Evolutionary conservation across 2,797 vertebrate genomes (phyloP), one percentile per base, ranked within the genome.

Genomic region (Pampus argenteus): DNA sequence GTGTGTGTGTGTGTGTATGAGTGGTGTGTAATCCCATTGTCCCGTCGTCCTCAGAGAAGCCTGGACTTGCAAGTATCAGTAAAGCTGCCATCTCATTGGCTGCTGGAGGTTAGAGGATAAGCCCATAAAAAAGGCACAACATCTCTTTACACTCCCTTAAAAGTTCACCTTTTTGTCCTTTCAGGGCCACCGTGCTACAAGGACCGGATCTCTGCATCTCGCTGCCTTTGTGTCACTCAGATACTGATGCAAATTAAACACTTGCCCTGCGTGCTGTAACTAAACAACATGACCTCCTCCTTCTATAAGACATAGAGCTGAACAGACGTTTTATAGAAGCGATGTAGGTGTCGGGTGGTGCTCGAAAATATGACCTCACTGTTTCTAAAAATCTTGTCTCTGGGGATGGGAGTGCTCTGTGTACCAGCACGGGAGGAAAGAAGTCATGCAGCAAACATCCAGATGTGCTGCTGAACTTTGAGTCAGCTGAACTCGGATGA

Each of bases 21-120:
- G 60, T 63, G 60, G 62, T 44, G 48, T 79, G 66, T 86, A 88
- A 87, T 89, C 85, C 79, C 66, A 83, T 91, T 87, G 76, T 81
- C 68, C 71, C 11, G 7, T 78, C 63, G 63, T 85, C 75, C 66
- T 78, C 38, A 60, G 71, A 71, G 71, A 54, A 61, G 60, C 63
- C 48, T 15, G 51, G 78, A 75, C 82, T 78, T 87, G 80, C 59
- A 71, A 71, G 67, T 51, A 65, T 64, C 10, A n/a, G n/a, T 17
- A 52, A 34, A 79, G 69, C 71, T 66, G 51, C 44, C 56, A 14
- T 42, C 71, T 78, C 77, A 89, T 89, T 89, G 86, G 88, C 79
- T 80, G 74, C 76, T 65, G 58, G 78, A 84, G 86, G 86, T 89
- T 70, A 81, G 23, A 36, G 76, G 73, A 67, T 87, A 82, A 91